These are phyloP conservation scores for Linnaemya vulpina DNA, from an alignment of 2,888 invertebrate genomes.

Conservation along the genomic window DNA sequence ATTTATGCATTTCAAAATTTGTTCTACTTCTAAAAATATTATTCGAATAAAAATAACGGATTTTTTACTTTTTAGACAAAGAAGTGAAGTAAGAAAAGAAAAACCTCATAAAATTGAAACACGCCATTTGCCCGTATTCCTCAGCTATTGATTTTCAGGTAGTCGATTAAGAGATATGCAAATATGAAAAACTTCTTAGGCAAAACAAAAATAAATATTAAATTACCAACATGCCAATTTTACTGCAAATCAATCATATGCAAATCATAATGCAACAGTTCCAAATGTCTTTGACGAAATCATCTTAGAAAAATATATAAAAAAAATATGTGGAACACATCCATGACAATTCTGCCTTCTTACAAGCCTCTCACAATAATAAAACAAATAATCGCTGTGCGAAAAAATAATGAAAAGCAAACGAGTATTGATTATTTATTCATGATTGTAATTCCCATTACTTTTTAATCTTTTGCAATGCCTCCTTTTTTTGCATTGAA, in stretches of 20 bases:
- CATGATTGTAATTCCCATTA: constrained; percentile 53
- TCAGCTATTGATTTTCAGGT: background rate
- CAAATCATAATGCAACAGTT: constrained; percentile 55
- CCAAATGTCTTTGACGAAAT: constrained; percentile 44
- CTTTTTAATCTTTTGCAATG: constrained; percentile 46
- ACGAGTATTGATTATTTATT: constrained; percentile 56
- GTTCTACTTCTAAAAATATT: background rate
- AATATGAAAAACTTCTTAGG: background rate
- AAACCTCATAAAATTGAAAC: too few relatives aligned
- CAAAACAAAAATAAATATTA: constrained; percentile 33
- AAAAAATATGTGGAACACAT: constrained; percentile 3
- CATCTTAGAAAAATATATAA: constrained; percentile 28
- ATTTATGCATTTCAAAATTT: too few relatives aligned
- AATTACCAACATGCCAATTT: constrained; percentile 53
- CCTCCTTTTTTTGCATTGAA: constrained; percentile 22
- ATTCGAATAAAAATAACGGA: too few relatives aligned
- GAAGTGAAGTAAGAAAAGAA: too few relatives aligned
- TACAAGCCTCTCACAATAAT: constrained; percentile 3
- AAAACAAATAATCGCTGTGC: constrained; percentile 17
- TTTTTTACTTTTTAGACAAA: too few relatives aligned
- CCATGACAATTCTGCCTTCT: constrained; percentile 30
- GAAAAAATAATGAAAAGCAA: background rate
- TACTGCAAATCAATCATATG: constrained; percentile 57
- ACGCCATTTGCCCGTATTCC: background rate
- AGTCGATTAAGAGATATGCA: background rate